Conservation (phyloP, 2,113 vertebrate genomes). For the Maccullochella peelii region DNA sequence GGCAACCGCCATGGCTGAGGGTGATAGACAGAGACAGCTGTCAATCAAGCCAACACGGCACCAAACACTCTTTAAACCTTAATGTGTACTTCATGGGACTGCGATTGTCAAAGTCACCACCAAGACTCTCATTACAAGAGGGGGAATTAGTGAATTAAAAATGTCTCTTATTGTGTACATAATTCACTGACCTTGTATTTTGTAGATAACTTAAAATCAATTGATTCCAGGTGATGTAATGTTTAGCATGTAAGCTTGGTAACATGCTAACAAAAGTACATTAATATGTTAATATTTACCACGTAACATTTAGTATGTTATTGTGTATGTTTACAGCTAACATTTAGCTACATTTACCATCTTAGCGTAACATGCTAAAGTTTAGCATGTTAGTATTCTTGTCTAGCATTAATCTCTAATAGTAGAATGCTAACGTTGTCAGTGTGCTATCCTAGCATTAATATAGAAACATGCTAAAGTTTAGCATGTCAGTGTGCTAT, state of each 20-base stretch:
- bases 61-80: background rate
- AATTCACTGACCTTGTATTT: background rate
- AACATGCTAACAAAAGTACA: no score
- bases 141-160: background rate
- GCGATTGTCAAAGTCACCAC: no score
- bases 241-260: no score
- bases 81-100: background rate
- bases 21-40: constrained; percentile 16
- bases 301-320: background rate
- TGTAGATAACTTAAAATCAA: background rate
- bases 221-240: background rate
- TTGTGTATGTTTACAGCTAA: no score
- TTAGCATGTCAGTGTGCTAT: no score
- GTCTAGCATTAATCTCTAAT: background rate
- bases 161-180: background rate
- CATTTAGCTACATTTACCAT: no score
- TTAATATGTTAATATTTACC: background rate
- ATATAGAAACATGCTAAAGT: background rate
- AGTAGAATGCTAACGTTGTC: background rate
- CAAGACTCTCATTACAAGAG: background rate
- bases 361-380: background rate
- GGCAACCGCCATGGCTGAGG: background rate
- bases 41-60: constrained; percentile 13
- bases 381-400: background rate
- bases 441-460: background rate